phyloP scores from a whole-genome alignment of 2,113 vertebrate genomes.

The Cheirogaleus medius region DNA sequence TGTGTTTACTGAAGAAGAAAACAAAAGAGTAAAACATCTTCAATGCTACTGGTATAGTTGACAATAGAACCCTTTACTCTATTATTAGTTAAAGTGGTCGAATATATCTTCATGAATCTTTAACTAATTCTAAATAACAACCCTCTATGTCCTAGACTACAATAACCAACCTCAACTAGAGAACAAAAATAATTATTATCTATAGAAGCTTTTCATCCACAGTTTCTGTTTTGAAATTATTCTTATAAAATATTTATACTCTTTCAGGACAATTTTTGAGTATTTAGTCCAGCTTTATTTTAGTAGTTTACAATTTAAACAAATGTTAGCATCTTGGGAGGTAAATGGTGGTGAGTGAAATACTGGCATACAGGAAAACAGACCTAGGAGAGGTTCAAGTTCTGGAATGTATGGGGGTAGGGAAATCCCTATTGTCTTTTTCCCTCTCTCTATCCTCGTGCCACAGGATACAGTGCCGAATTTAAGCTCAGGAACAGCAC shows the following conservation, averaged over 20 bases:
- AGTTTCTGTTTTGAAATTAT: neutral
- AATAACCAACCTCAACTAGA: neutral
- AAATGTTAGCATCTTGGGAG: neutral
- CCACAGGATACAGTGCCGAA: neutral
- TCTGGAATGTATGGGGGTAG: neutral
- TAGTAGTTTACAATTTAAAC: neutral
- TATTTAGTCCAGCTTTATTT: neutral
- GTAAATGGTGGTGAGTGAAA: neutral
- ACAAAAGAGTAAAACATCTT: slow-evolving; percentile 24
- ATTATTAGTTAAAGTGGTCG: neutral
- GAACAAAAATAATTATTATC: neutral
- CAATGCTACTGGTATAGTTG: neutral
- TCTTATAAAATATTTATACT: neutral
- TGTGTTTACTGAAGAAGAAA: slow-evolving; percentile 33
- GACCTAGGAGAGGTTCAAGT: neutral
- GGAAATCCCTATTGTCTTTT: neutral
- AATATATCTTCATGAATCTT: neutral
- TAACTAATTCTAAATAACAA: neutral
- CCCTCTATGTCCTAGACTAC: neutral
- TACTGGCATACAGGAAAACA: neutral
- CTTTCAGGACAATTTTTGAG: neutral
- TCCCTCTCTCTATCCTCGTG: neutral
- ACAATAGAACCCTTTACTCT: neutral
- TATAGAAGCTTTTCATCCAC: neutral
- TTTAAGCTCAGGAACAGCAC: neutral